Conservation (phyloP, 1,140 invertebrate species). For the Dufourea novaeangliae region DNA sequence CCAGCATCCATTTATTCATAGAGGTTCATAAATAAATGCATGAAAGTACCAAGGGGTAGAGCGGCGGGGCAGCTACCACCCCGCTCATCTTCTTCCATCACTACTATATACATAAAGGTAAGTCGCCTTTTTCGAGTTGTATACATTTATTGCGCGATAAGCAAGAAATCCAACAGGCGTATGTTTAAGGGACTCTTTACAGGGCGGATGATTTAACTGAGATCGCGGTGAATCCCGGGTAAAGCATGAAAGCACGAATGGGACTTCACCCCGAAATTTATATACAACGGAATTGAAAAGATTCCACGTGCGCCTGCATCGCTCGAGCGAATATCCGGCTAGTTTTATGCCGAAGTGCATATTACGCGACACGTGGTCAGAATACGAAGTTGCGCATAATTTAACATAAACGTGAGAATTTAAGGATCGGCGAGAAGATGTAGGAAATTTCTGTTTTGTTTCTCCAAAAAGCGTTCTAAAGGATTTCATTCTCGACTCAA, state of each 20-base stretch:
- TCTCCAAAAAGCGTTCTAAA: too few relatives aligned
- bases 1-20: slow-evolving; percentile 81
- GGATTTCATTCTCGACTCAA: too few relatives aligned
- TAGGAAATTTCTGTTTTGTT: background rate
- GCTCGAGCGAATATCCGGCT: slow-evolving; percentile 9
- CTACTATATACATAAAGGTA: slow-evolving; percentile 41
- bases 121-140: slow-evolving; percentile 59
- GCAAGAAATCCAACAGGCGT: slow-evolving; percentile 62
- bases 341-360: background rate
- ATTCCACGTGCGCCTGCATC: slow-evolving; percentile 31
- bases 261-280: slow-evolving; percentile 24
- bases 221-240: slow-evolving; percentile 29
- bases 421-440: background rate
- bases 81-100: slow-evolving; percentile 59
- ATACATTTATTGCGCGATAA: slow-evolving; percentile 69
- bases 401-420: slow-evolving; percentile 4
- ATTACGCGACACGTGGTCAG: slow-evolving; percentile 6
- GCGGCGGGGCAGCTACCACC: slow-evolving; percentile 58
- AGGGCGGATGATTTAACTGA: slow-evolving; percentile 55
- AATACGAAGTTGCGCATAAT: slow-evolving; percentile 11
- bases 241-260: slow-evolving; percentile 48
- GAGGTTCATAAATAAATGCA: slow-evolving; percentile 81
- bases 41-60: slow-evolving; percentile 70
- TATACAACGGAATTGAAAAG: slow-evolving; percentile 47
- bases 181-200: slow-evolving; percentile 48